Evolutionary conservation across 1,140 invertebrate species (phyloP), one percentile per base, ranked within the genome.

Genomic region (Trichonephila clavipes): DNA sequence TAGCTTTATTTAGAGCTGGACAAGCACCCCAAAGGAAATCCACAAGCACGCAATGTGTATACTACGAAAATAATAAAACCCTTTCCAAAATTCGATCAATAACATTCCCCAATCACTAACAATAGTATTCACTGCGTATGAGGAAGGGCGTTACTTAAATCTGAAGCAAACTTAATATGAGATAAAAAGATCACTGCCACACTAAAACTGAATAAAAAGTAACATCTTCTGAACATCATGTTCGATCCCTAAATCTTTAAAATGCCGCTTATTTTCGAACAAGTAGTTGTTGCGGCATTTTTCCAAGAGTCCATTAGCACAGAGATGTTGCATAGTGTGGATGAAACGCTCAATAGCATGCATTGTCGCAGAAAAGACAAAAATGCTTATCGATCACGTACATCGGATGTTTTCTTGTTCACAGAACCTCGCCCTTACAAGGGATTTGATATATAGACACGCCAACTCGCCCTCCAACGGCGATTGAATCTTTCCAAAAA

Each of bases 341-440:
- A 77, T 18, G 72, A 77, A n/a, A 77, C 28, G 34, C 34, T 34
- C 72, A 18, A 77, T 77, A 6, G 28, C 72, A 77, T 77, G 72
- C 72, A 28, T 18, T 77, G 72, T 77, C 72, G 18, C 28, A 34
- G 72, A 10, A 21, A 77, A 77, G 72, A 77, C 72, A 77, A 77
- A 64, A 64, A 34, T 8, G n/a, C 24, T 34, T 77, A 77, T 77
- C 72, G 72, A 77, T 34, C 72, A 77, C 72, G 72, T 77, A 18
- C 72, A 77, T 77, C 66, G 12, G 66, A 69, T 69, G 24, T 69
- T 69, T 69, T 69, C 72, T 77, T 77, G 72, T 77, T 77, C 72
- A 77, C 28, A 77, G n/a, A 34, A 77, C 28, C 72, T 77, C 28
- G 72, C 72, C 28, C 28, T 18, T 77, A 19, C 2, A 28, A 77